These are phyloP conservation scores for Oreonectes daqikongensis DNA, from an alignment of 2,797 vertebrate species.

Conservation along the genomic window DNA sequence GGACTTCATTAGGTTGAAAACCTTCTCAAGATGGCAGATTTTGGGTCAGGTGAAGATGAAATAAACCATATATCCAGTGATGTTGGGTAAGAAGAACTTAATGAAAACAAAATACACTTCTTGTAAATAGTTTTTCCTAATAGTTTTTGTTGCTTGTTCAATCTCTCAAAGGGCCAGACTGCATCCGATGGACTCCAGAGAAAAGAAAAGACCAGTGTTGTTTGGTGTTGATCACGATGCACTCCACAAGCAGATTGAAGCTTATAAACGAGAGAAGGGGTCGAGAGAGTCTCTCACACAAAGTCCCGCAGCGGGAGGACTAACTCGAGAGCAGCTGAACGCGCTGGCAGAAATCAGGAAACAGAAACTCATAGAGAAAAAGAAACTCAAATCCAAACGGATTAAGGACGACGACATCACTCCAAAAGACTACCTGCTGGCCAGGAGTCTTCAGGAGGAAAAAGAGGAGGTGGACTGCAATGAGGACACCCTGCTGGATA, in stretches of 20 bases:
- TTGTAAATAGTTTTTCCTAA: neutral
- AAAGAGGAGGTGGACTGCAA: conserved; percentile 29
- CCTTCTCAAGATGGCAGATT: conserved; percentile 58
- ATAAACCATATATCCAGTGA: conserved; percentile 1
- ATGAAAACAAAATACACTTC: neutral
- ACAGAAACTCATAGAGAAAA: conserved; percentile 66
- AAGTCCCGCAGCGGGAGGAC: neutral
- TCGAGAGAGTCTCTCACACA: conserved; percentile 42
- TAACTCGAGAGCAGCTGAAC: conserved; percentile 64
- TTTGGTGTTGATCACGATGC: conserved; percentile 81
- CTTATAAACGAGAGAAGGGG: conserved; percentile 73
- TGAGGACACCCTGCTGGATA: conserved; percentile 46
- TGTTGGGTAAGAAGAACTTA: conserved; percentile 19
- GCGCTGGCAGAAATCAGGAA: conserved; percentile 65
- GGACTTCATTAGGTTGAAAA: conserved; percentile 59
- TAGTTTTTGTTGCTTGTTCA: neutral
- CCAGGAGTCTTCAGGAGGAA: conserved; percentile 56
- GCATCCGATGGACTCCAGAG: neutral
- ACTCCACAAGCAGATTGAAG: conserved; percentile 76
- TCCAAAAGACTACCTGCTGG: conserved; percentile 68
- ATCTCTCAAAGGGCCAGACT: conserved; percentile 47
- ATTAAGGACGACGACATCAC: conserved; percentile 60
- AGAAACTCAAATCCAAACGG: conserved; percentile 61
- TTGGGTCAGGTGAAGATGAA: conserved; percentile 55
- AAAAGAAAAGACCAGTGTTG: conserved; percentile 46